These are phyloP conservation scores for Ellobius talpinus DNA, from an alignment of 2,113 vertebrate genomes.

Conservation along the genomic window DNA sequence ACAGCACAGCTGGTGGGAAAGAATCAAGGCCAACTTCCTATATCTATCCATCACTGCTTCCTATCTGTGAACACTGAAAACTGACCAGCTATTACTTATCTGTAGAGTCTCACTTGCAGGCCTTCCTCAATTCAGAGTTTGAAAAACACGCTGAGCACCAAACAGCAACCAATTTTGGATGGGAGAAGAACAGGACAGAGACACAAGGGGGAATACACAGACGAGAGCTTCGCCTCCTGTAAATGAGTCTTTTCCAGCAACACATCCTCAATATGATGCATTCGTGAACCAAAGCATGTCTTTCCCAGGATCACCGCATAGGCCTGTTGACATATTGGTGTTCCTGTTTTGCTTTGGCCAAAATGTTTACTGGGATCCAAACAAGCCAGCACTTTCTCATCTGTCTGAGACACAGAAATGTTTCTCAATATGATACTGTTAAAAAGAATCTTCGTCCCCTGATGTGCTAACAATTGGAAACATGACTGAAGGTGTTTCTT, in stretches of 20 bases:
- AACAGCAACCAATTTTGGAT: not conserved
- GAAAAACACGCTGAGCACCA: not conserved
- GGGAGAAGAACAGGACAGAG: not conserved
- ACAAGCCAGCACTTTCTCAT: constrained; percentile 42
- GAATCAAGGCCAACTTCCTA: not conserved
- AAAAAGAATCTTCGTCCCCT: constrained; percentile 52
- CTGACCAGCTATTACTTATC: not conserved
- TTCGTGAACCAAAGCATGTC: not conserved
- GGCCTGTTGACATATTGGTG: not conserved
- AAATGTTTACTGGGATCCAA: not conserved
- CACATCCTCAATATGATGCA: not conserved
- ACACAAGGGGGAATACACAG: not conserved
- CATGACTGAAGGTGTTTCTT: constrained; percentile 56
- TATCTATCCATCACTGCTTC: not conserved
- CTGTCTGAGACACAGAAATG: constrained; percentile 30
- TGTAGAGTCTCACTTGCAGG: not conserved
- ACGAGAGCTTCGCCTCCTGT: not conserved
- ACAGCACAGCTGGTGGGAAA: not conserved
- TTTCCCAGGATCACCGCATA: not conserved
- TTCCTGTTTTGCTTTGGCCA: constrained; percentile 38
- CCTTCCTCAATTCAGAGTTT: not conserved
- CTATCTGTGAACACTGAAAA: not conserved
- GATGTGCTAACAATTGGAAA: constrained; percentile 43
- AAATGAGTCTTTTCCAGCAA: constrained; percentile 7
- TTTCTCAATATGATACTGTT: constrained; percentile 33